Evolutionary conservation across 2,888 invertebrate genomes (phyloP).

Genomic region (Lobophora halterata): DNA sequence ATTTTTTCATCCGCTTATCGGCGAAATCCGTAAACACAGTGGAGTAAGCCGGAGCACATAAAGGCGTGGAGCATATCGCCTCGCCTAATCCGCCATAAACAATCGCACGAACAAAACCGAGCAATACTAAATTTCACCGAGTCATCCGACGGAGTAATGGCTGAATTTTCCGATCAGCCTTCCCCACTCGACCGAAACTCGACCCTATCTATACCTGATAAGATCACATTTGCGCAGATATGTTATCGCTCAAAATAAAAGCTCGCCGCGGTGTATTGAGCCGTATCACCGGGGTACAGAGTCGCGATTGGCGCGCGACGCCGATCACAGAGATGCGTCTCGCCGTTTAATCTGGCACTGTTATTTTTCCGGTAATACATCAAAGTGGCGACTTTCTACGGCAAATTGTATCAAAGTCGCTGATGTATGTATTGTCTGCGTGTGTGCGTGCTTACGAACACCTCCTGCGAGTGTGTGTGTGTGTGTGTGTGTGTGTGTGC

Average conservation of each 20-base stretch:
- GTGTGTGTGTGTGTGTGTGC: neutral
- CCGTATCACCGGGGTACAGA: constrained; percentile 26
- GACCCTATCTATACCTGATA: constrained; percentile 19
- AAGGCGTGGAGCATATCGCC: constrained; percentile 53
- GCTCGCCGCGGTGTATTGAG: constrained; percentile 23
- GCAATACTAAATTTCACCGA: constrained; percentile 60
- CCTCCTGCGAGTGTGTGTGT: constrained; percentile 6
- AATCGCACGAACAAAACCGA: constrained; percentile 59
- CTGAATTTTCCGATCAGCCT: constrained; percentile 51
- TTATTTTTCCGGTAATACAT: constrained; percentile 73
- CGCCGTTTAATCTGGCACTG: constrained; percentile 59
- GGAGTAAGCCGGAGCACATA: constrained; percentile 43
- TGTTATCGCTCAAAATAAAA: constrained; percentile 19
- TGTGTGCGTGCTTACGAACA: constrained; percentile 16
- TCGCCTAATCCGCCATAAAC: constrained; percentile 65
- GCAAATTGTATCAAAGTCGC: constrained; percentile 70
- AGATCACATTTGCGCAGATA: constrained; percentile 14
- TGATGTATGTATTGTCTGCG: constrained; percentile 50
- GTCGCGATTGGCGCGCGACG: constrained; percentile 20
- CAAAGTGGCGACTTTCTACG: constrained; percentile 63
- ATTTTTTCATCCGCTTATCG: constrained; percentile 58
- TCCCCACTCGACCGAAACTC: constrained; percentile 9
- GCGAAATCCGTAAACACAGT: constrained; percentile 51
- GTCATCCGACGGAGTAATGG: constrained; percentile 61
- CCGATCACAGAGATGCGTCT: constrained; percentile 36